Evolutionary conservation across 2,888 invertebrate genomes (phyloP), one percentile per base, ranked within the genome.

Genomic region (Cephus pulcher): DNA sequence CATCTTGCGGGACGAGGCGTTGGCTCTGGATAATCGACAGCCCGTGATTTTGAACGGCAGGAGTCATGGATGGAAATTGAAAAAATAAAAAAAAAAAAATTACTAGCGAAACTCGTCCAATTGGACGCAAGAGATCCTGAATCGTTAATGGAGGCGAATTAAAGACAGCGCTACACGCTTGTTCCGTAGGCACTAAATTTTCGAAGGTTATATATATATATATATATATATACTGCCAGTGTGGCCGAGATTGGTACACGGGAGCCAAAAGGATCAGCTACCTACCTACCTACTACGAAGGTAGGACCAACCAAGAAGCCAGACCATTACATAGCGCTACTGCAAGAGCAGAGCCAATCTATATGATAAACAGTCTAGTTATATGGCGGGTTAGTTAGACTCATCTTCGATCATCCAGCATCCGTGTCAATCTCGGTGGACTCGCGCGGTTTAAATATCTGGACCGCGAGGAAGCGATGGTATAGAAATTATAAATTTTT

Each of bases 341-440:
- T 74, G 34, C 74, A 11, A 77, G 73, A 75, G 76, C 35, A 30
- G 76, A 81, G 87, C 88, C 89, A 90, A 90, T 90, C 89, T 90
- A 89, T 90, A 90, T 89, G 89, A 90, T 90, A 90, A 89, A 89
- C 88, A 89, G 89, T 80, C 86, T 83, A 85, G 86, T 88, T 88
- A 82, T 83, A 82, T 75, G 80, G 71, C 33, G 37, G 74, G 76
- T 76, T 80, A 73, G 76, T 75, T 75, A 76, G 79, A 56, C 56
- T 56, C 56, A 56, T 56, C 56, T 56, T 56, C 23, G 56, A 56
- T 56, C 56, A 56, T 56, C 81, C 70, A 78, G 80, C 77, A 86
- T 83, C 82, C 83, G 84, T 85, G 84, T 86, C 85, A 84, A 82
- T 84, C 78, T 79, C 23, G 40, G 15, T 23, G 40, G 23, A 40